Evolutionary conservation across 64 coral and sea anemone genomes (phyloP).

Genomic region (Orbicella faveolata): DNA sequence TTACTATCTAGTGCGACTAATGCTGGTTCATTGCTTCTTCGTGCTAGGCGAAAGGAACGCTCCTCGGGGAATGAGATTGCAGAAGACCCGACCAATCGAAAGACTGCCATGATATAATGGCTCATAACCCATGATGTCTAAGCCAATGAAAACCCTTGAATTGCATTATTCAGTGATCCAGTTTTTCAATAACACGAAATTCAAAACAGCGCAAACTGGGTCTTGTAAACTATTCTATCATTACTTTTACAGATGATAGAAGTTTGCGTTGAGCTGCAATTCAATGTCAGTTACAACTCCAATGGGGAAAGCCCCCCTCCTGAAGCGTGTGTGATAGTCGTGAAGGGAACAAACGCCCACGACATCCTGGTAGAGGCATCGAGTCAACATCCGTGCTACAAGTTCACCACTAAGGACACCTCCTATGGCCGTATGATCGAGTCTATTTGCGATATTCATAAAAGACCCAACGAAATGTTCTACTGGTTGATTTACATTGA

Average conservation of each 20-base stretch:
- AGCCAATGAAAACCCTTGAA: too few relatives aligned
- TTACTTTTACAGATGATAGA: constrained; percentile 25
- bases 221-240: not conserved
- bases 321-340: not conserved
- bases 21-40: too few relatives aligned
- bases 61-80: too few relatives aligned
- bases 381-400: constrained; percentile 4
- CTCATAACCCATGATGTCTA: too few relatives aligned
- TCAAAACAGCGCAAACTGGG: too few relatives aligned
- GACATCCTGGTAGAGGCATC: constrained; percentile 57
- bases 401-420: constrained; percentile 13
- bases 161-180: too few relatives aligned
- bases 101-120: too few relatives aligned
- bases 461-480: not conserved
- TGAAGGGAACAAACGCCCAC: constrained; percentile 50
- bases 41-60: too few relatives aligned
- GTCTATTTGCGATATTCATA: constrained; percentile 46
- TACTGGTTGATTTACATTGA: constrained; percentile 76
- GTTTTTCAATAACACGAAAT: too few relatives aligned
- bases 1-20: too few relatives aligned
- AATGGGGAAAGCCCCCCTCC: not conserved
- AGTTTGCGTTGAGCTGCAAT: constrained; percentile 37
- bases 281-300: not conserved
- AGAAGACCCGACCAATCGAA: too few relatives aligned
- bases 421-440: constrained; percentile 55